Evolutionary conservation across 2,113 vertebrate species (phyloP).

Genomic region (Cyphotilapia sp.): DNA sequence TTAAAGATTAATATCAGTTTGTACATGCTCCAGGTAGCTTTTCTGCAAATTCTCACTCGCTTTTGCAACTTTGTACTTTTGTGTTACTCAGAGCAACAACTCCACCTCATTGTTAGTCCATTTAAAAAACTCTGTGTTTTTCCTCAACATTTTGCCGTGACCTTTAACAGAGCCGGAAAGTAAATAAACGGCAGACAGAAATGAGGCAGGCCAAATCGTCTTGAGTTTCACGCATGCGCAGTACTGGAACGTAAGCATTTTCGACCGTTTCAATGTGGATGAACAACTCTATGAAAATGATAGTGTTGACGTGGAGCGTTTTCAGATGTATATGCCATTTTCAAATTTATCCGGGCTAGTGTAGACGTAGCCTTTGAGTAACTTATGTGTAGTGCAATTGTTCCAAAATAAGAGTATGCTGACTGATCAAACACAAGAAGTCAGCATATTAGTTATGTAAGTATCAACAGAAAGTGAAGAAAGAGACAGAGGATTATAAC

Average conservation of each 20-base stretch:
- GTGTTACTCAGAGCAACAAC: neutral
- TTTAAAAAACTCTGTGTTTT: neutral
- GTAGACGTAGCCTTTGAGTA: neutral
- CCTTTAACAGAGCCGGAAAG: rapidly evolving
- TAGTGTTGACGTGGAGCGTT: neutral
- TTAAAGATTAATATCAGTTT: neutral
- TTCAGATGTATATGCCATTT: neutral
- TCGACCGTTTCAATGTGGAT: neutral
- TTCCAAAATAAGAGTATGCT: neutral
- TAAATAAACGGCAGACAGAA: neutral
- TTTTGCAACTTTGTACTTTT: neutral
- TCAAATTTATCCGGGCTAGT: neutral
- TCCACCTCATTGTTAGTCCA: neutral
- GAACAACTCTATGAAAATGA: neutral
- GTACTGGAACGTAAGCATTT: neutral
- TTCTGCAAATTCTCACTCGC: neutral
- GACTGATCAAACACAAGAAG: neutral
- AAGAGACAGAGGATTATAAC: neutral
- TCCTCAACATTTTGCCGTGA: neutral
- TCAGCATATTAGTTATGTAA: neutral
- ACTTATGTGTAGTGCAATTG: neutral
- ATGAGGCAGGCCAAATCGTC: neutral
- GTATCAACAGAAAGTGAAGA: neutral
- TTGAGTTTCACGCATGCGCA: neutral
- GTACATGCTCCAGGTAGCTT: neutral